Conservation (phyloP, 2,113 vertebrate species). For the Neodon shergylaensis region DNA sequence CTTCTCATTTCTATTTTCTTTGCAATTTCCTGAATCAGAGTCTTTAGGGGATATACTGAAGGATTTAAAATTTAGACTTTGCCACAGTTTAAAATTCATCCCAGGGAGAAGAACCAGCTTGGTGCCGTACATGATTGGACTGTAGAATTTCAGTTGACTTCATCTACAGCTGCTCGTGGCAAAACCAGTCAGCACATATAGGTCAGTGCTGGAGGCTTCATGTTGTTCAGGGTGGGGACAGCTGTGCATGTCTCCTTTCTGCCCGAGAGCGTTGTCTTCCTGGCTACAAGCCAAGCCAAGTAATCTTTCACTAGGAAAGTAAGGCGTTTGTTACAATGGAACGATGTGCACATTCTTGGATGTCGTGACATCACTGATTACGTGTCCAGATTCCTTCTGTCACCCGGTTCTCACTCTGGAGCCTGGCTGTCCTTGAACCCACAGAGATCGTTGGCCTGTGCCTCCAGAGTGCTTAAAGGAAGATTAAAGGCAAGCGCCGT, state of each 20-base stretch:
- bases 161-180: constrained; percentile 77
- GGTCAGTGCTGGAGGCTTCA: constrained; percentile 41
- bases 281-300: constrained; percentile 14
- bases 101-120: constrained; percentile 75
- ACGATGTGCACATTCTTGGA: not conserved
- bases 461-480: not conserved
- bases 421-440: not conserved
- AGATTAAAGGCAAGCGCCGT: not conserved
- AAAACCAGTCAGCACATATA: constrained; percentile 68
- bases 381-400: not conserved
- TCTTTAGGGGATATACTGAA: constrained; percentile 73
- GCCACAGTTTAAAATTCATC: constrained; percentile 79
- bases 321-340: not conserved
- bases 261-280: constrained; percentile 45
- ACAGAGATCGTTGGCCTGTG: not conserved
- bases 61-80: constrained; percentile 77
- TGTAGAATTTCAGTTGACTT: constrained; percentile 79
- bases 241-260: not conserved
- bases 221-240: not conserved
- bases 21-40: constrained; percentile 77
- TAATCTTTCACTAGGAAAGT: not conserved
- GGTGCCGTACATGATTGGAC: constrained; percentile 75
- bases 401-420: not conserved
- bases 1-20: constrained; percentile 73
- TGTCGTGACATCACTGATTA: not conserved